Conservation (phyloP, 2,797 vertebrate genomes). For the Pagetopsis macropterus region DNA sequence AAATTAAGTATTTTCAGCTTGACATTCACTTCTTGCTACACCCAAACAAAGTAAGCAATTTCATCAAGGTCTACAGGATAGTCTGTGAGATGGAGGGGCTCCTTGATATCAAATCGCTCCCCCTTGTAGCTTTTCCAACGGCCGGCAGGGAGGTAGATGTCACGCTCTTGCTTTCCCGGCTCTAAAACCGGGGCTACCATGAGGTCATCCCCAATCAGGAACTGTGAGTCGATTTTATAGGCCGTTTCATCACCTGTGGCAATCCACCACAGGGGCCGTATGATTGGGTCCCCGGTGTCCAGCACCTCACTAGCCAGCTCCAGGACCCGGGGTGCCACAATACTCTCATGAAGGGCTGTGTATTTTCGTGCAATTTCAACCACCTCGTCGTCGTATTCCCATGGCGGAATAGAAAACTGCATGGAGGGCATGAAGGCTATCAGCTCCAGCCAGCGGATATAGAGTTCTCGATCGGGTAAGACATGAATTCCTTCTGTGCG, state of each 20-base stretch:
- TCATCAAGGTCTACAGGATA: conserved; percentile 93
- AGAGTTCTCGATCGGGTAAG: conserved; percentile 92
- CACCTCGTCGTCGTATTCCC: conserved; percentile 93
- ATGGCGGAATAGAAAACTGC: conserved; percentile 97
- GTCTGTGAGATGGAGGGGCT: conserved; percentile 90
- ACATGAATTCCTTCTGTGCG: conserved; percentile 78
- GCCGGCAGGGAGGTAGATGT: conserved; percentile 94
- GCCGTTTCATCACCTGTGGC: conserved; percentile 90
- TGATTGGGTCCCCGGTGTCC: conserved; percentile 92
- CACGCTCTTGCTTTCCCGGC: conserved; percentile 92
- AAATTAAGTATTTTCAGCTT: conserved; percentile 8
- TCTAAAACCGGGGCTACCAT: conserved; percentile 97
- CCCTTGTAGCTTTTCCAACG: conserved; percentile 96
- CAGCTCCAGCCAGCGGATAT: conserved; percentile 97
- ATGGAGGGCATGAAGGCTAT: conserved; percentile 97
- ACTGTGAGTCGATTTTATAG: conserved; percentile 95
- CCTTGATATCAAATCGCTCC: conserved; percentile 90
- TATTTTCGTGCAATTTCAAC: conserved; percentile 93
- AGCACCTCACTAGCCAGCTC: conserved; percentile 92
- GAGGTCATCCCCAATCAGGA: conserved; percentile 95
- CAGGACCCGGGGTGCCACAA: conserved; percentile 92
- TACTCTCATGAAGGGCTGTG: conserved; percentile 88
- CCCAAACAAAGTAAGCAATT: conserved; percentile 93
- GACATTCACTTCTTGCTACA: conserved; percentile 57
- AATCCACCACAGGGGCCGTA: conserved; percentile 98